These are phyloP conservation scores for Thymelicus sylvestris DNA, from an alignment of 2,888 invertebrate species.

Conservation along the genomic window DNA sequence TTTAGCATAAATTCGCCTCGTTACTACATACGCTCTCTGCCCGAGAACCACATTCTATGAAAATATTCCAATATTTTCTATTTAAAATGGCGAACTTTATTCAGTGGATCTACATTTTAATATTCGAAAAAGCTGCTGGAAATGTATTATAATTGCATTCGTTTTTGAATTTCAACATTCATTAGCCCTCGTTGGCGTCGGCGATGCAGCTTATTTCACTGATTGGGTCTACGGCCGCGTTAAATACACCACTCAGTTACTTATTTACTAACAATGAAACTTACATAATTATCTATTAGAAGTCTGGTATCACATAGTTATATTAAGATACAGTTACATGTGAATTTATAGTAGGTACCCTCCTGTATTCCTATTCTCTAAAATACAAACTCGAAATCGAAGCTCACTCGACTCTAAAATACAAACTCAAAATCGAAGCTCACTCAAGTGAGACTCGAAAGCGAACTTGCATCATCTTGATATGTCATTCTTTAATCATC, in stretches of 20 bases:
- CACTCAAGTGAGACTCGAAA: too few species aligned
- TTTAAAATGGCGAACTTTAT: constrained; percentile 22
- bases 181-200: not conserved
- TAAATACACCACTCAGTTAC: not conserved
- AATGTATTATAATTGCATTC: constrained; percentile 7
- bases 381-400: too few species aligned
- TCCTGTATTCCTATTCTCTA: too few species aligned
- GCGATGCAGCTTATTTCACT: not conserved
- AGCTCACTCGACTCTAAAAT: too few species aligned
- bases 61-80: constrained; percentile 29
- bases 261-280: too few species aligned
- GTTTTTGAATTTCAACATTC: not conserved
- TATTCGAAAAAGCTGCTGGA: constrained; percentile 21
- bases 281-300: too few species aligned
- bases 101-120: constrained; percentile 30
- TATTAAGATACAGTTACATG: too few species aligned
- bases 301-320: too few species aligned
- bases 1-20: constrained; percentile 37
- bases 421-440: too few species aligned
- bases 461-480: too few species aligned
- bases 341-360: too few species aligned
- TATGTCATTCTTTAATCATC: too few species aligned
- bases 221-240: not conserved
- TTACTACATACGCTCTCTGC: constrained; percentile 32
- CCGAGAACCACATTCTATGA: constrained; percentile 26